These are phyloP conservation scores for Dasyprocta punctata DNA, from an alignment of 2,113 vertebrate species.

Conservation along the genomic window DNA sequence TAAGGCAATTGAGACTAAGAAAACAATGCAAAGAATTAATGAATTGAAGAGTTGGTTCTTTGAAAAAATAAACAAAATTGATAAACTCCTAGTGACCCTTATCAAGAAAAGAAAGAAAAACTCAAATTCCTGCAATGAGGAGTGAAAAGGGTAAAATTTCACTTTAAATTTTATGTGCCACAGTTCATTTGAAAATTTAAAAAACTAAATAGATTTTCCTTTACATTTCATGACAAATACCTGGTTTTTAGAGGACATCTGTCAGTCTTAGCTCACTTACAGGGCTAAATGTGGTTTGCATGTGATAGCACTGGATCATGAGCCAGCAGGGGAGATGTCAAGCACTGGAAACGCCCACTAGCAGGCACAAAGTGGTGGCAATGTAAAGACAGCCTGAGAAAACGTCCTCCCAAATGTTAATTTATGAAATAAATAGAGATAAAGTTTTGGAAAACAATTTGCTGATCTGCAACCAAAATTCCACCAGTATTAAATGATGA, in stretches of 20 bases:
- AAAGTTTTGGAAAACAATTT: not conserved
- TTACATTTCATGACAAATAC: not conserved
- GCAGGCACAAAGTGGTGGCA: not conserved
- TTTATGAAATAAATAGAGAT: not conserved
- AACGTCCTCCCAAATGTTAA: not conserved
- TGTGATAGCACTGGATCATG: not conserved
- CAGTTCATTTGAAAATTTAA: not conserved
- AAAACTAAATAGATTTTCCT: not conserved
- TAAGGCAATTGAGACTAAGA: too few relatives aligned
- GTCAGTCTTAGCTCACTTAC: not conserved
- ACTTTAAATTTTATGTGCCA: not conserved
- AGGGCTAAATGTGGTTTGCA: not conserved
- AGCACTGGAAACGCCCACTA: not conserved
- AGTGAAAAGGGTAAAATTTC: not conserved
- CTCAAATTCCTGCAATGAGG: too few relatives aligned
- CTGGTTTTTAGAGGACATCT: not conserved
- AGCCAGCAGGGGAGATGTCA: accelerated
- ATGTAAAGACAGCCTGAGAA: not conserved
- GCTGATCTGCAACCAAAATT: not conserved
- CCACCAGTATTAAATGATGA: not conserved
- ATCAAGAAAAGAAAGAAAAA: too few relatives aligned
- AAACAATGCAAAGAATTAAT: too few relatives aligned
- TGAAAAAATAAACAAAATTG: too few relatives aligned
- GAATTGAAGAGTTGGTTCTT: too few relatives aligned
- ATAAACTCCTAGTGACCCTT: too few relatives aligned